A percentile compares a stretch with the other conserved stretches of the same genome.
Evolutionary conservation across 2,797 vertebrate species (phyloP).

Genomic region (Pipistrellus nathusii): DNA sequence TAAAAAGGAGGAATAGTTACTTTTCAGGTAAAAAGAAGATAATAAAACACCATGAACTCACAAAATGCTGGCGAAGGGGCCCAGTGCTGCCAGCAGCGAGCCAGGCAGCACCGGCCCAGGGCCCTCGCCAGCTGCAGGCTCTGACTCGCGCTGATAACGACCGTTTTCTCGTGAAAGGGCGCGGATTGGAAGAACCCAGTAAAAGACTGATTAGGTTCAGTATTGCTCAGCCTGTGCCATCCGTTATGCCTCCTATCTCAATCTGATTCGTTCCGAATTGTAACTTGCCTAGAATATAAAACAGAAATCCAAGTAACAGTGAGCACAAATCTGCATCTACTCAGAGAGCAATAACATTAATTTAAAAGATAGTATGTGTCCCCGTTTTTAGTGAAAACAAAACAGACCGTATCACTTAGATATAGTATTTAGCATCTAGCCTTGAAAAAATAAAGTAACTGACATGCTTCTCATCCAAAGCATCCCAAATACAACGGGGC

Average conservation of each 20-base stretch:
- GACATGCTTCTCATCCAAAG: not conserved
- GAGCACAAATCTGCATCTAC: not conserved
- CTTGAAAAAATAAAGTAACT: not conserved
- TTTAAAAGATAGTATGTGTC: not conserved
- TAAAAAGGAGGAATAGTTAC: not conserved
- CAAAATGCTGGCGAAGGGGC: not conserved
- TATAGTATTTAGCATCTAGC: not conserved
- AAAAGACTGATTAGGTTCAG: not conserved
- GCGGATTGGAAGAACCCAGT: not conserved
- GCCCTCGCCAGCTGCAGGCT: not conserved
- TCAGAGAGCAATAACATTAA: not conserved
- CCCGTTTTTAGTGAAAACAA: not conserved
- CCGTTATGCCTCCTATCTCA: not conserved
- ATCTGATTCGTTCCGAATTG: not conserved
- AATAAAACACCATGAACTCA: not conserved
- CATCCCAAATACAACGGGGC: not conserved
- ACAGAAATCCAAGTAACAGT: not conserved
- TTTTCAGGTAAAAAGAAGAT: conserved; percentile 11
- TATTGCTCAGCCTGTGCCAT: not conserved
- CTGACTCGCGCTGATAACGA: accelerated
- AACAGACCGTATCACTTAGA: not conserved
- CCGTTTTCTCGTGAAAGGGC: not conserved
- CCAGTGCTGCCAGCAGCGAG: not conserved
- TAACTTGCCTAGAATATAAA: not conserved
- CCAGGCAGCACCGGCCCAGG: accelerated